Conservation (phyloP, 2,888 invertebrate genomes). For the Dicycla oo region DNA sequence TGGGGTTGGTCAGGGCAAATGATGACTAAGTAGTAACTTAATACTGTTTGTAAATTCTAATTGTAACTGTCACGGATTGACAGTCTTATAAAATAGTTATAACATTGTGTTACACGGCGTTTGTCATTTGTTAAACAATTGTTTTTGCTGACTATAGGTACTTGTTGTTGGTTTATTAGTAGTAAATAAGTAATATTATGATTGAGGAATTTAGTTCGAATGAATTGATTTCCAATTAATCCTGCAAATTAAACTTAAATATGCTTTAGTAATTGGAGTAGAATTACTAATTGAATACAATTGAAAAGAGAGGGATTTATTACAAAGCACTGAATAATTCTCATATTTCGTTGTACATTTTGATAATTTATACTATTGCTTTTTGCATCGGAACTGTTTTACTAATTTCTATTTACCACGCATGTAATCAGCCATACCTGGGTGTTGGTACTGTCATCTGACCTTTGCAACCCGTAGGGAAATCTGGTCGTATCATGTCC, state of each 20-base stretch:
- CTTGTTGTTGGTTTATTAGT: neutral
- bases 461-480: constrained; percentile 47
- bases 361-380: neutral
- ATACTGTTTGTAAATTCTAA: neutral
- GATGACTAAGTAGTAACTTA: neutral
- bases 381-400: neutral
- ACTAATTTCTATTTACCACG: neutral
- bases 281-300: neutral
- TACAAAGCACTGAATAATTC: neutral
- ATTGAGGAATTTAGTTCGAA: neutral
- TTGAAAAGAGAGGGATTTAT: neutral
- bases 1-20: constrained; percentile 19
- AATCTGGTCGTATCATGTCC: constrained; percentile 39
- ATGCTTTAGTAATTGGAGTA: neutral
- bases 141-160: no score
- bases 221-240: neutral
- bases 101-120: no score
- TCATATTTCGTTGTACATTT: neutral
- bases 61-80: neutral
- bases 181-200: neutral
- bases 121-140: neutral
- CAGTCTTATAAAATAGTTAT: neutral
- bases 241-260: neutral
- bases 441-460: constrained; percentile 19
- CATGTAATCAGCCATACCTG: constrained; percentile 18